Percentiles rank a stretch among this genome's conserved stretches.
These are phyloP conservation scores for Dendrolimus houi DNA, from an alignment of 2,888 invertebrate species.

Conservation along the genomic window DNA sequence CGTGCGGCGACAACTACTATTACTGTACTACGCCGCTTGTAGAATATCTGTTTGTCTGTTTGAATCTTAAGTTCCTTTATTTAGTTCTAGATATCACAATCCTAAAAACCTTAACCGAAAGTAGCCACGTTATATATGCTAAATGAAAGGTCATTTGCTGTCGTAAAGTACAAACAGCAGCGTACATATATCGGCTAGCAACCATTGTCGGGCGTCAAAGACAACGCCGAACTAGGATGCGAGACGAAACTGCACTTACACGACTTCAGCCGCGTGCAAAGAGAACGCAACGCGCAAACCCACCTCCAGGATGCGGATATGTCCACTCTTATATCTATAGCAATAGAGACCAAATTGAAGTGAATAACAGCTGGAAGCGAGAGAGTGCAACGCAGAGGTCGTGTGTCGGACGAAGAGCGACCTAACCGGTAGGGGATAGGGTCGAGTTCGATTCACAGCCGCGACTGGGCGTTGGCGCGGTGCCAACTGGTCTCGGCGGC, in stretches of 20 bases:
- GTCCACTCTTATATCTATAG: neutral
- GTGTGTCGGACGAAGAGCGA: neutral
- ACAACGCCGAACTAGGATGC: conserved; percentile 10
- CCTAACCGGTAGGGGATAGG: neutral
- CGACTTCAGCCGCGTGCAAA: conserved; percentile 13
- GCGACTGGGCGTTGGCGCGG: neutral
- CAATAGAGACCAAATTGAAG: conserved; percentile 3
- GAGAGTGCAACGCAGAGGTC: conserved; percentile 8
- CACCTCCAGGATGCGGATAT: neutral
- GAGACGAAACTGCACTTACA: conserved; percentile 17
- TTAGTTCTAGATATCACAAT: no score
- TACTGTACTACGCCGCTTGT: no score
- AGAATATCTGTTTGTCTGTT: no score
- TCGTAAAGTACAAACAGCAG: neutral
- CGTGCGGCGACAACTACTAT: no score
- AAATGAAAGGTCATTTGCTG: neutral
- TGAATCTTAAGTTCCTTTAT: no score
- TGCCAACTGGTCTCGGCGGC: neutral
- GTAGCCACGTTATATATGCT: neutral
- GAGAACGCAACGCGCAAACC: conserved; percentile 1
- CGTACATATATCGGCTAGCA: no score
- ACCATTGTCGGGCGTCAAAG: neutral
- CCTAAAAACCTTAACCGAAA: no score
- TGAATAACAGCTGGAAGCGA: neutral
- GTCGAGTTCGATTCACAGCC: conserved; percentile 1